These are phyloP conservation scores for Rhyacophila evoluta DNA, from an alignment of 2,888 invertebrate genomes.

Conservation along the genomic window DNA sequence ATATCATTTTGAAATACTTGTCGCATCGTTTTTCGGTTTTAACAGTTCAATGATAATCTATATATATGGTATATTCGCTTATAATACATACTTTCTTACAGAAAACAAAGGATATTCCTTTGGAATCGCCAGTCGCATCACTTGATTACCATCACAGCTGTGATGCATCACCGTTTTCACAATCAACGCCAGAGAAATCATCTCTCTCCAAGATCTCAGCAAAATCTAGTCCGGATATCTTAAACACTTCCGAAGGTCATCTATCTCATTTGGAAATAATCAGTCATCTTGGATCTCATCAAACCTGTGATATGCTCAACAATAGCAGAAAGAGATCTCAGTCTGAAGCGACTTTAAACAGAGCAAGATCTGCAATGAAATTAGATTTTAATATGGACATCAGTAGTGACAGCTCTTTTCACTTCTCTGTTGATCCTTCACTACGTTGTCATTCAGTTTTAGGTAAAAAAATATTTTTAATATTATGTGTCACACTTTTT, in stretches of 20 bases:
- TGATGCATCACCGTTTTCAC: conserved; percentile 48
- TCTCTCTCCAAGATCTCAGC: conserved; percentile 34
- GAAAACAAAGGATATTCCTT: neutral
- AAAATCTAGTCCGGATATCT: conserved; percentile 44
- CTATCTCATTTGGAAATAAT: too few species aligned
- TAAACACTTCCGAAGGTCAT: conserved; percentile 32
- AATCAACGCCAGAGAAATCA: conserved; percentile 53
- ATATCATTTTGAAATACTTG: too few species aligned
- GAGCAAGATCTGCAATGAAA: conserved; percentile 68
- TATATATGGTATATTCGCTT: too few species aligned
- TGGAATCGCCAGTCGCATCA: neutral
- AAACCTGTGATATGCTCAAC: conserved; percentile 31
- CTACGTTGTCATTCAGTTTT: conserved; percentile 43
- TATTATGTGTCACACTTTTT: too few species aligned
- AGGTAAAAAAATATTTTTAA: too few species aligned
- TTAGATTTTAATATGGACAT: conserved; percentile 70
- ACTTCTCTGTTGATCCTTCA: conserved; percentile 62
- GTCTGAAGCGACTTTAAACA: conserved; percentile 58
- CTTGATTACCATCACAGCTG: conserved; percentile 35
- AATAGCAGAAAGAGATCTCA: conserved; percentile 32
- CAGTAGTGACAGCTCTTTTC: conserved; percentile 67
- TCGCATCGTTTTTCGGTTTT: too few species aligned
- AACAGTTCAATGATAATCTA: too few species aligned
- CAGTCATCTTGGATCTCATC: neutral
- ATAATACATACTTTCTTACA: too few species aligned